phyloP scores from a whole-genome alignment of 2,113 vertebrate species.

The Asarcornis scutulata region DNA sequence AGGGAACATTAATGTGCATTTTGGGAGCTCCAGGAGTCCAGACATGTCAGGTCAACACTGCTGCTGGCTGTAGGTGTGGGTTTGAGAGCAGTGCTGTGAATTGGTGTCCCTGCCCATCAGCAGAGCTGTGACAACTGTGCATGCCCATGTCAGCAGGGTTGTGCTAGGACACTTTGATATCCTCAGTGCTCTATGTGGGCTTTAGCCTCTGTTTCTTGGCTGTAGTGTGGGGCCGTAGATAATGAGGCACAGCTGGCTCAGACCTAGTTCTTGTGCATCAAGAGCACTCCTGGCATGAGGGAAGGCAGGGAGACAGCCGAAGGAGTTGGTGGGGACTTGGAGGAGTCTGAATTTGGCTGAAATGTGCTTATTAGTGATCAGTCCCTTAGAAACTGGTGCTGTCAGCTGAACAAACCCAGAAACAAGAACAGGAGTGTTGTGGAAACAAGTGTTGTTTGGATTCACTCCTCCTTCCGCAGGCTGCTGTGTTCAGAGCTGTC shows the following conservation, averaged over 20 bases:
- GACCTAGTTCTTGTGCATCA: background rate
- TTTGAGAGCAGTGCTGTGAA: background rate
- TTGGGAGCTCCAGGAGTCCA: too few relatives aligned
- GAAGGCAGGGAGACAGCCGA: background rate
- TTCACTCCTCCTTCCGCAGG: background rate
- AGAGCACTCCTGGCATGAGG: background rate
- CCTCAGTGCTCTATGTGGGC: rapidly evolving
- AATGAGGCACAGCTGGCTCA: background rate
- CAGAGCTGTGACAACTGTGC: background rate
- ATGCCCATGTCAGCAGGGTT: rapidly evolving
- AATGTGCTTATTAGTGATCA: rapidly evolving
- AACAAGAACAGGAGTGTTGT: background rate
- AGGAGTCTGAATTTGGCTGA: background rate
- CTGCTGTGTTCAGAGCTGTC: background rate
- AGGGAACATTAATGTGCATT: background rate
- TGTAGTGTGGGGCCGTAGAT: background rate
- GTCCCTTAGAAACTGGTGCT: background rate
- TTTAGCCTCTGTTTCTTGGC: background rate
- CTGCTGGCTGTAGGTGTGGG: background rate
- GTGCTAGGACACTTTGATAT: rapidly evolving
- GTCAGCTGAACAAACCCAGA: background rate
- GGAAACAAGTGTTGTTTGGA: background rate
- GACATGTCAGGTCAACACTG: too few relatives aligned
- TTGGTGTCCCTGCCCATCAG: rapidly evolving
- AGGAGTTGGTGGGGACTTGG: background rate